Conservation (phyloP, 2,113 vertebrate species). For the Zosterops hypoxanthus region DNA sequence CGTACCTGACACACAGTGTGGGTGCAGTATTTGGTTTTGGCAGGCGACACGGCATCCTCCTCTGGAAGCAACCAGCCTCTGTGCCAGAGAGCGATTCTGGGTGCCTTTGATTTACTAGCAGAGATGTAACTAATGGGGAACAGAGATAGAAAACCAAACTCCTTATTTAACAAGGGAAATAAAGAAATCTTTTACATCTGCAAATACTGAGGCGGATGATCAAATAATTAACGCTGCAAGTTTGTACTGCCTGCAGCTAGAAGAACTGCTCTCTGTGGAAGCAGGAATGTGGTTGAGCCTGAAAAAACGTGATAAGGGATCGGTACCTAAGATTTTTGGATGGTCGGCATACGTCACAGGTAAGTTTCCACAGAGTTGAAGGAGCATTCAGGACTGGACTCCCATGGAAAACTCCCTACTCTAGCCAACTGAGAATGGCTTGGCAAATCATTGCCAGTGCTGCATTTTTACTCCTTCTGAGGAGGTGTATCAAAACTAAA, state of each 20-base stretch:
- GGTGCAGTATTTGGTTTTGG: not conserved
- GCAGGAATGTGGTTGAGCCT: not conserved
- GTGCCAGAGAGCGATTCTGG: not conserved
- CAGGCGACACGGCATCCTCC: not conserved
- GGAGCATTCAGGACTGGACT: not conserved
- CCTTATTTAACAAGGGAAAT: slow-evolving; percentile 10
- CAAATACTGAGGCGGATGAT: slow-evolving; percentile 12
- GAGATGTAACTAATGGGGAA: not conserved
- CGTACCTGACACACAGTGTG: not conserved
- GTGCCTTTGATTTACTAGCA: not conserved
- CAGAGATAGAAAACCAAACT: not conserved
- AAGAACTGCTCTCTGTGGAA: not conserved
- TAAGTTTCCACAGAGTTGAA: not conserved
- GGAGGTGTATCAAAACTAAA: not conserved
- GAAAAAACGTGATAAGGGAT: not conserved
- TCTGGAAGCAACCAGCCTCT: not conserved
- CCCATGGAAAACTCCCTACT: not conserved
- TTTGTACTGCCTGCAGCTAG: slow-evolving; percentile 49
- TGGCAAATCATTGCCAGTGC: not conserved
- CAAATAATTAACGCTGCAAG: slow-evolving; percentile 44
- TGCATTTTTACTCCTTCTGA: not conserved
- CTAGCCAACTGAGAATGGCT: not conserved
- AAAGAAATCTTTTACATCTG: slow-evolving; percentile 48
- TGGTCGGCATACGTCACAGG: not conserved
- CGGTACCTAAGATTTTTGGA: not conserved